A percentile compares a stretch with the other conserved stretches of the same genome.
Evolutionary conservation across 2,888 invertebrate genomes (phyloP).

Genomic region (Formica aserva): DNA sequence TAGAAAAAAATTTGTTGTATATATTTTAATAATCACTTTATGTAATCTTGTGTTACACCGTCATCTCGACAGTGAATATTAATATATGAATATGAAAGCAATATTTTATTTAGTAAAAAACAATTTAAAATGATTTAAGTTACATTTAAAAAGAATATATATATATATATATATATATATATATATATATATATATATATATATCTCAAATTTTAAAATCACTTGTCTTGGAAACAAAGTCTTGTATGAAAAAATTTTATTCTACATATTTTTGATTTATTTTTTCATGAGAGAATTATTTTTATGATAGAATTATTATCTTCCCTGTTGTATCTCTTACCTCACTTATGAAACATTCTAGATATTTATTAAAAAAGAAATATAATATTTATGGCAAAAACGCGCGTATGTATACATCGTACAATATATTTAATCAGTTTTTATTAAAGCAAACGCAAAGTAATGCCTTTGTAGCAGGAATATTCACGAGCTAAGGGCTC

Average conservation of each 20-base stretch:
- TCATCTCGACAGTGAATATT: background rate
- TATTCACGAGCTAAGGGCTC: constrained; percentile 42
- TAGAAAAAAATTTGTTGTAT: background rate
- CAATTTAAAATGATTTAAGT: background rate
- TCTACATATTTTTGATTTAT: background rate
- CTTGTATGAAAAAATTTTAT: background rate
- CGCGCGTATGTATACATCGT: background rate
- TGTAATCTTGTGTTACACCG: background rate
- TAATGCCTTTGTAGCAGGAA: constrained; percentile 20
- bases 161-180: background rate
- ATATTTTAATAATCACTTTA: background rate
- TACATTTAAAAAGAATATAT: background rate
- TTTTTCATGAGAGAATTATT: background rate
- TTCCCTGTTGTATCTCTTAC: background rate
- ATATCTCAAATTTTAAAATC: background rate
- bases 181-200: background rate
- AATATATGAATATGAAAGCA: background rate
- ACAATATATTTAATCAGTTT: constrained; percentile 40
- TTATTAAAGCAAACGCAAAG: constrained; percentile 2
- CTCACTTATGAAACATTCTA: background rate
- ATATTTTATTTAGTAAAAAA: background rate
- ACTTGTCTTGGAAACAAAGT: background rate
- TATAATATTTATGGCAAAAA: background rate
- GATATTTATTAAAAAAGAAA: background rate
- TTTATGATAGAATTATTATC: background rate